Evolutionary conservation across 2,888 invertebrate species (phyloP).

Genomic region (Nomada fucata): DNA sequence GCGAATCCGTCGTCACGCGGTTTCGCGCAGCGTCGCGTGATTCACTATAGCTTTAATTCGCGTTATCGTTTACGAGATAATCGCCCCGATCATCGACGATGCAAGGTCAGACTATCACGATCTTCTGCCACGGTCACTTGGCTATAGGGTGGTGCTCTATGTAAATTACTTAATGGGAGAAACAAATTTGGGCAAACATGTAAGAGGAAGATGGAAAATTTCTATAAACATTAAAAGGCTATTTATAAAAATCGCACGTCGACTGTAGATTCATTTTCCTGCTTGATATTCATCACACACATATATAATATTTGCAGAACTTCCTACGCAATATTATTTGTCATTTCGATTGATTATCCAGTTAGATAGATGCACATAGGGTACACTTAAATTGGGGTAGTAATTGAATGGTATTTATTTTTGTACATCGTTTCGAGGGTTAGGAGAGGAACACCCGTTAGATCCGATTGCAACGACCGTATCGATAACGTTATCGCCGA

Average conservation of each 20-base stretch:
- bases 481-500: constrained; percentile 75
- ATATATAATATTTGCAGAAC: too few species aligned
- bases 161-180: not conserved
- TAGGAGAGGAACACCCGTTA: constrained; percentile 48
- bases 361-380: too few species aligned
- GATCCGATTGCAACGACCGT: constrained; percentile 45
- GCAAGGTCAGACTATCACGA: constrained; percentile 49
- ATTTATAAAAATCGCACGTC: too few species aligned
- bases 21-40: constrained; percentile 21
- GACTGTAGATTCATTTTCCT: too few species aligned
- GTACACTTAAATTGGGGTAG: too few species aligned
- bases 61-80: constrained; percentile 55
- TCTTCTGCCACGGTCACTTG: constrained; percentile 16
- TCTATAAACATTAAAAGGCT: too few species aligned
- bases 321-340: too few species aligned
- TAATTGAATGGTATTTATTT: too few species aligned
- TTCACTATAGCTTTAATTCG: constrained; percentile 43
- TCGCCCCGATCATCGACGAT: constrained; percentile 29
- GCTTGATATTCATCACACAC: too few species aligned
- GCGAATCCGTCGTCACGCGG: constrained; percentile 25
- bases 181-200: not conserved
- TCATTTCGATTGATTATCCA: too few species aligned
- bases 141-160: constrained; percentile 8
- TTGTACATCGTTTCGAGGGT: too few species aligned
- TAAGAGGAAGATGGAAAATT: not conserved